Base-by-base conservation (phyloP, 2,888 invertebrate species). In the Stenurella melanura region DNA sequence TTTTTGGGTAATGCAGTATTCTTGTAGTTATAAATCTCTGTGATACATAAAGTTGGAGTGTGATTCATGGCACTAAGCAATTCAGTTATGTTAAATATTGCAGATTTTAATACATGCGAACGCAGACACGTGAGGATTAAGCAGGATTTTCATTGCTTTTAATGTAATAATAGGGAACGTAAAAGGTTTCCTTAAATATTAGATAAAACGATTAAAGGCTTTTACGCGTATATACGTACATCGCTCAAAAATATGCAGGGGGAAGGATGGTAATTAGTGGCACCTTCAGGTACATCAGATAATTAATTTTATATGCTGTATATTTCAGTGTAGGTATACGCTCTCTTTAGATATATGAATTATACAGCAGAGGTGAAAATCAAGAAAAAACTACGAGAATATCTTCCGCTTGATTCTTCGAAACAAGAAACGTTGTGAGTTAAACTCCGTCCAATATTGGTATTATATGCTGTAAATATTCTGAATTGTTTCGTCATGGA, bases 141-240 rank as follows among this genome's bases (percentile, higher is more conserved):
- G 70, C 60, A 50, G 70, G 60, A 70, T 70, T 70, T 60, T n/a
- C 42, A 70, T 70, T 70, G 42, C 58, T 60, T 70, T 70, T 70
- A 70, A 70, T 60, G 70, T 70, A 70, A 70, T 70, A 70, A 70
- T 60, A 42, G 42, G 69, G 58, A 15, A 60, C 21, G 38, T 70
- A 61, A 70, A 70, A 70, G 70, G 70, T 61, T 60, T 70, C 60
- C 60, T 70, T 70, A 70, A 70, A 70, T 70, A 70, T 70, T 70
- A 34, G 42, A 70, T 70, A 60, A 61, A 70, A 70, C 70, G 60
- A 60, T 60, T 70, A 70, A 70, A 60, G 34, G 57, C 69, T 69
- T 70, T 70, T 60, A 70, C 60, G 60, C 60, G 60, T 60, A 57
- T 30, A 17, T 69, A 61, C 15, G 21, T 26, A 42, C 58, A 30